Conservation (phyloP, 2,113 vertebrate species). For the Puffinus mauretanicus region DNA sequence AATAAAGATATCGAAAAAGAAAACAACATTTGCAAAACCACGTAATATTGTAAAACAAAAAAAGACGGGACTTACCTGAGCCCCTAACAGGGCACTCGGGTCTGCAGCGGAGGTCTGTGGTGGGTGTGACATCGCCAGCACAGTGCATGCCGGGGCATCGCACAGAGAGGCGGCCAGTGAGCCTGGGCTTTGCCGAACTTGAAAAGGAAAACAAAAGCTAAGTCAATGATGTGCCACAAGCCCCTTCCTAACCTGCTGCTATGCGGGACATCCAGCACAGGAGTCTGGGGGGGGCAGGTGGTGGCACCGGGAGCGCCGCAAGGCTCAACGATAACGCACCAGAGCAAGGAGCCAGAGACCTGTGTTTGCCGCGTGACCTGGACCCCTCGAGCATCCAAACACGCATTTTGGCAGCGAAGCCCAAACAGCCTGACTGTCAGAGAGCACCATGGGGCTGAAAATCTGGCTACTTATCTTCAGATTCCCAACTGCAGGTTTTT, state of each 20-base stretch:
- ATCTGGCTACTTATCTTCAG: background rate
- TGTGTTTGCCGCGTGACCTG: accelerated
- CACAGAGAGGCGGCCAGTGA: constrained; percentile 47
- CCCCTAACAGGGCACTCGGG: constrained; percentile 35
- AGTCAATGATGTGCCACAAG: background rate
- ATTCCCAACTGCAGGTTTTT: background rate
- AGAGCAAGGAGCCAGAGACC: background rate
- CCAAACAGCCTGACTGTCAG: background rate
- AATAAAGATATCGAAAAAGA: constrained; percentile 11
- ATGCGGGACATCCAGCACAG: background rate
- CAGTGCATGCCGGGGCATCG: constrained; percentile 51
- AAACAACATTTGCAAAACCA: constrained; percentile 68
- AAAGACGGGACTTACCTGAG: constrained; percentile 61
- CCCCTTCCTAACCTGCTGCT: constrained; percentile 19
- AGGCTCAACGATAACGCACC: background rate
- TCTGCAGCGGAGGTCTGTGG: constrained; percentile 50
- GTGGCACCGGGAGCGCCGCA: background rate
- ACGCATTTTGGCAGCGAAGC: accelerated
- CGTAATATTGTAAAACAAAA: constrained; percentile 74
- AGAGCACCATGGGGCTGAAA: background rate
- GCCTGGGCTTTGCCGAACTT: constrained; percentile 52
- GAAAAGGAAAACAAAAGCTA: constrained; percentile 70
- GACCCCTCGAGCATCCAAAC: background rate
- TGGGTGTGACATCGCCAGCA: constrained; percentile 60
- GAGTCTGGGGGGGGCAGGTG: background rate